Evolutionary conservation across 1,140 invertebrate species (phyloP), one percentile per base, ranked within the genome.

Genomic region (Saccostrea glomerata): DNA sequence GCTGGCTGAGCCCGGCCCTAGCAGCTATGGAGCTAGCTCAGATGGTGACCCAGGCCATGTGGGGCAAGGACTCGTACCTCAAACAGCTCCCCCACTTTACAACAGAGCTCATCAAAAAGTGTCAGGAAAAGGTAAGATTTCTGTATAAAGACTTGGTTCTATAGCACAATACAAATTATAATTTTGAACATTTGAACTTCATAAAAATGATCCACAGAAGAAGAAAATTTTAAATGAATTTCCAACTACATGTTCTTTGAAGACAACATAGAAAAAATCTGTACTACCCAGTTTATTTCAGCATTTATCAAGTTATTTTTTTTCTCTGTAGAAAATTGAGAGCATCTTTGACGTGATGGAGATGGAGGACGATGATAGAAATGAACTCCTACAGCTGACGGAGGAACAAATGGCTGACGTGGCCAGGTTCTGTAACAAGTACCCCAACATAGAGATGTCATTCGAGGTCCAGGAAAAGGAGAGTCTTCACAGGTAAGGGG

Each of bases 31-130:
- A 99, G 95, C 95, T 99, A 87, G 98, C 99, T 0, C 99, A 99
- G 95, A 99, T 99, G 99, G 97, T 99, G 0, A 99, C 99, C 0
- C 99, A 99, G 95, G 99, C 98, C 3, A 99, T 99, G 98, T 99
- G 99, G 98, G 98, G 97, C 87, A 99, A 99, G 95, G 99, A 99
- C 94, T 99, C 98, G 0, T 99, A 99, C 94, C 96, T 99, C 77
- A 98, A 99, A 92, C 99, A 99, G 93, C 94, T 99, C 89, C 99
- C 99, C 5, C 98, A 99, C 95, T 99, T 99, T 94, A 97, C 96
- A 17, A 92, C 96, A 0, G 99, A 99, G 1, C 97, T 98, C 70
- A 97, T 99, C 86, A 98, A 98, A 93, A 95, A 98, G 7, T 99
- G 98, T 93, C 97, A 97, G 0, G 98, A 98, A 47, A 98, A 98